Base-by-base conservation (phyloP, 1,140 invertebrate genomes). In the Drosophila elegans region DNA sequence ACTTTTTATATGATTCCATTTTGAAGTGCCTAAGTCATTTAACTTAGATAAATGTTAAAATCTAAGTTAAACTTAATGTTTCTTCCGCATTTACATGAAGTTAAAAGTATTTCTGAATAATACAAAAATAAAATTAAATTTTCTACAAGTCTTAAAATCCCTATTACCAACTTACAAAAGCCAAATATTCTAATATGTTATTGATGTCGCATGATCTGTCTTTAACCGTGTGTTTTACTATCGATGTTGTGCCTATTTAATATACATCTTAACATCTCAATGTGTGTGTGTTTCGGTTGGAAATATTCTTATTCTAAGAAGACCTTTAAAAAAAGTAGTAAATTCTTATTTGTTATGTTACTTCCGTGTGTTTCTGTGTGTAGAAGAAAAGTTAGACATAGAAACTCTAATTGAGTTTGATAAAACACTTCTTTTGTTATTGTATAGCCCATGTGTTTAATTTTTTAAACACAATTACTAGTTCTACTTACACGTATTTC, bases 141-240 rank as follows among this genome's bases (percentile, higher is more conserved):
- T 39, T n/a, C 25, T 44, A 32, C 16, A 21, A 21, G 6, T 7
- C 7, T 32, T 32, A 7, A 5, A 16, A 10, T 32, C 4, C 1
- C 0, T 4, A 7, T 39, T 12, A 9, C 12, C 38, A 48, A 51
- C 38, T 21, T 39, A 0, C 12, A 38, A 42, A 44, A 48, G 45
- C 38, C 51, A 25, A 12, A 5, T 25, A 53, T 51, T 51, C 12
- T 45, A 3, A 41, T 62, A 0, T 38, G 34, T 48, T 51, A 21
- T 81, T 57, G 73, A 51, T 81, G 79, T 81, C 64, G 79, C 79
- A 81, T 81, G 79, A 56, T 81, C 51, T 76, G 55, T 80, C 21
- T 34, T 39, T 74, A 48, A 21, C 25, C 29, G 48, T 44, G 36
- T 59, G 16, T 36, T 39, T 25, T 56, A 52, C 34, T 75, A 45